Base-by-base conservation (phyloP, 2,113 vertebrate species). In the Saccopteryx leptura region DNA sequence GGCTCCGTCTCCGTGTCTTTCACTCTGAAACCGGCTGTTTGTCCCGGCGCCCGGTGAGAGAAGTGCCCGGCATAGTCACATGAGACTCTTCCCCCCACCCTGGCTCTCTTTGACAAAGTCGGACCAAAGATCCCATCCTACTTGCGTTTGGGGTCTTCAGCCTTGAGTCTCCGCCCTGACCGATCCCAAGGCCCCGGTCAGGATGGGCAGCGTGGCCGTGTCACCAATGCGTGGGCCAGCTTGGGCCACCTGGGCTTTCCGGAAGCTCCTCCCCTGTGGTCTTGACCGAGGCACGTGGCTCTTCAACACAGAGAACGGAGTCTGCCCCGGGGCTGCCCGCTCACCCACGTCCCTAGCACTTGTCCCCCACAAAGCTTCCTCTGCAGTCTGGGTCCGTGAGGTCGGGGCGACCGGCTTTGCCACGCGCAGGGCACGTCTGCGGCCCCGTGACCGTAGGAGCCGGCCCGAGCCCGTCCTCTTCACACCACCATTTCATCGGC, bases 401-500 rank as follows among this genome's bases (percentile, higher is more conserved):
- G 11, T 33, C 54, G 72, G 80, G 83, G 58, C 52, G 65, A 83
- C 88, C 26, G 54, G 79, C 18, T 58, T 33, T 19, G 75, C 74
- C 50, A 10, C 19, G 0, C 15, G 3, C 10, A 15, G 18, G 90
- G 91, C 46, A 3, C 2, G 9, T 5, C 58, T 0, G 0, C 10
- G 24, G 75, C 95, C 18, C 0, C 0, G 33, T 5, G 12, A 28
- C 33, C 3, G 0, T 8, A 39, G 88, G 66, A 69, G 2, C 46
- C 4, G 54, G 13, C 91, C 65, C 58, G 1, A 13, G 17, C 92
- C 63, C 2, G 7, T 39, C 90, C 93, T 84, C 5, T 56, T 94
- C 81, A 60, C 91, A 91, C 96, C 84, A 12, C 89, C 96, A 93
- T 93, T 56, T 90, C 97, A 97, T 89, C 1, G 23, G 69, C 54